Base-by-base conservation (phyloP, 2,888 invertebrate species). In the Drosophila robusta region DNA sequence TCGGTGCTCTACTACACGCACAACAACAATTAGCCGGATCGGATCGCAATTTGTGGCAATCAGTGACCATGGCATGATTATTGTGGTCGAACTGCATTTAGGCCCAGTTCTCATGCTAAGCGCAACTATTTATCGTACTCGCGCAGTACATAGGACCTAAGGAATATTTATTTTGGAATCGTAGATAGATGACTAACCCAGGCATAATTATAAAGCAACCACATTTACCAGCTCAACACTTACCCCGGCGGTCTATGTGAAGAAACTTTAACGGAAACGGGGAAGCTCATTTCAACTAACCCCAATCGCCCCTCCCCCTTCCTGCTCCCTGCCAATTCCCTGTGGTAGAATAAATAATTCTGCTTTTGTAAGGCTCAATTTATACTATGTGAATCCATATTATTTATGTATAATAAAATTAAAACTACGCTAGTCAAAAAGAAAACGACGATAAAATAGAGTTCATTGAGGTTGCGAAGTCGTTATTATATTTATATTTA, bases 1-100 rank as follows among this genome's bases (percentile, higher is more conserved):
- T 97, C 98, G 4, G 96, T 98, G 57, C 95, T 97, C 61, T 98
- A 98, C 92, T 98, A 98, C 16, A 84, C 89, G 22, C 83, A 89
- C 38, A 89, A 75, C 44, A 84, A 88, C 44, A 84, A 89, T n/a
- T 84, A 87, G 5, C 5, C 46, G 3, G n/a, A 1, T 50, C 45
- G 71, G 55, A 26, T 34, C 45, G 77, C 72, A 80, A 80, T 76
- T 80, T 71, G 73, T 56, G 56, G 85, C 87, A 82, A 82, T 63
- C 67, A n/a, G n/a, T 69, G 58, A 69, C 32, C 71, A 85, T 65
- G 67, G 75, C 87, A 78, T 77, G 65, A 76, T 80, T 64, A 74
- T 81, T 85, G 86, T 85, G 88, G 79, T 71, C 79, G 71, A 78
- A 85, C 89, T 83, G 83, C 89, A 83, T 83, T 83, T 83, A 83